Evolutionary conservation across 2,888 invertebrate genomes (phyloP).

Genomic region (Choreutis nemorana): DNA sequence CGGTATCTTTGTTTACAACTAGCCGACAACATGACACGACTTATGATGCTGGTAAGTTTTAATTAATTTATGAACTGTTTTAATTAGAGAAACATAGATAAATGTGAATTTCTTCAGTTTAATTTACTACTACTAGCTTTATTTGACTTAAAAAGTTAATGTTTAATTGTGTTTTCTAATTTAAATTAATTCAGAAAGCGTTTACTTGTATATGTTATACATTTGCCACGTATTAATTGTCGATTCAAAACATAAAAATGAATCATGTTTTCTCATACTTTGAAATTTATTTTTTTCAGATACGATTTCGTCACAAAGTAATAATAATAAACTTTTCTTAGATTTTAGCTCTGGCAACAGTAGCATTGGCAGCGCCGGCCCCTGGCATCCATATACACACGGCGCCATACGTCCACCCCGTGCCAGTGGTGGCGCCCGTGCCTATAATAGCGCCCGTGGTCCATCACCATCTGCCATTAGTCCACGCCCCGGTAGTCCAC

Average conservation of each 20-base stretch:
- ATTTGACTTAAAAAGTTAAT: no score
- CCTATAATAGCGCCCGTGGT: not conserved
- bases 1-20: no score
- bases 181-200: no score
- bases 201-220: no score
- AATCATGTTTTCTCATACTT: no score
- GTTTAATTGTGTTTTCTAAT: no score
- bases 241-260: no score
- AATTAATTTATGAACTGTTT: not conserved
- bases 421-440: conserved; percentile 6
- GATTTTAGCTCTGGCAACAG: conserved; percentile 10
- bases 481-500: conserved; percentile 7
- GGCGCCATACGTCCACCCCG: conserved; percentile 15
- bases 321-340: conserved; percentile 9
- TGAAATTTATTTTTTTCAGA: no score
- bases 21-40: conserved; percentile 6
- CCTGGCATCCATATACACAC: conserved; percentile 24
- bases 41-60: conserved; percentile 7
- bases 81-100: no score
- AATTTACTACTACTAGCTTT: no score
- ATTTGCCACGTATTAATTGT: no score
- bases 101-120: no score
- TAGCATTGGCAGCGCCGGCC: conserved; percentile 10
- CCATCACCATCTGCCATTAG: conserved; percentile 2
- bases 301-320: not conserved